Evolutionary conservation across 2,888 invertebrate genomes (phyloP).

Genomic region (Phortica magna): DNA sequence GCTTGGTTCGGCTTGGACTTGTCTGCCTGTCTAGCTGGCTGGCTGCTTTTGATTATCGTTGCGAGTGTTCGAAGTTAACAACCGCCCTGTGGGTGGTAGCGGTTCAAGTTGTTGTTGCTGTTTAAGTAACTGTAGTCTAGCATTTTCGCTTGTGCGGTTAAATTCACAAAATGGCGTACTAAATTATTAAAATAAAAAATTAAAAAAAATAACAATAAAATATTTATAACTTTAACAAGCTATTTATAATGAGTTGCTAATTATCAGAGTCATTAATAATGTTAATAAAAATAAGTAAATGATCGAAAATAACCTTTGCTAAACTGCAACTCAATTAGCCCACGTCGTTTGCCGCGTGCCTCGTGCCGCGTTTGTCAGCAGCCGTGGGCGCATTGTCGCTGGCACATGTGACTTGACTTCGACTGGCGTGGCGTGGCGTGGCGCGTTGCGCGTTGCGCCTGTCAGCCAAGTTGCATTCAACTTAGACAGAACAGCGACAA

Average conservation of each 20-base stretch:
- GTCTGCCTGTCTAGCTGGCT: constrained; percentile 27
- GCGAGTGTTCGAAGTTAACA: constrained; percentile 52
- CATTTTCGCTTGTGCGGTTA: too few species aligned
- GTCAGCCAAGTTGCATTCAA: neutral
- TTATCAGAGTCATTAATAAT: constrained; percentile 3
- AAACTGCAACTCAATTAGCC: constrained; percentile 36
- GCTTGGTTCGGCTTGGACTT: neutral
- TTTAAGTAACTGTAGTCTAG: constrained; percentile 36
- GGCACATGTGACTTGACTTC: neutral
- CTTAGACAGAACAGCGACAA: neutral
- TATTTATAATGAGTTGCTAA: neutral
- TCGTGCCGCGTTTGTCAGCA: constrained; percentile 10
- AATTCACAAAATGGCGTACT: too few species aligned
- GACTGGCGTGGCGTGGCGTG: neutral
- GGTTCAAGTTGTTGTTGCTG: constrained; percentile 51
- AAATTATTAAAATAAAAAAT: too few species aligned
- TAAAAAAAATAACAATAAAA: too few species aligned
- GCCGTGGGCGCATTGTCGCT: neutral
- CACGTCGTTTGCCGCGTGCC: neutral
- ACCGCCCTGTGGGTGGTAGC: constrained; percentile 72
- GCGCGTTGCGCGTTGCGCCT: constrained; percentile 6
- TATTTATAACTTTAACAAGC: too few species aligned
- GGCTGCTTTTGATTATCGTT: constrained; percentile 23
- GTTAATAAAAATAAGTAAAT: constrained; percentile 56
- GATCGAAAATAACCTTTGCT: constrained; percentile 43